Evolutionary conservation across 2,888 invertebrate genomes (phyloP).

Genomic region (Hanleya hanleyi): DNA sequence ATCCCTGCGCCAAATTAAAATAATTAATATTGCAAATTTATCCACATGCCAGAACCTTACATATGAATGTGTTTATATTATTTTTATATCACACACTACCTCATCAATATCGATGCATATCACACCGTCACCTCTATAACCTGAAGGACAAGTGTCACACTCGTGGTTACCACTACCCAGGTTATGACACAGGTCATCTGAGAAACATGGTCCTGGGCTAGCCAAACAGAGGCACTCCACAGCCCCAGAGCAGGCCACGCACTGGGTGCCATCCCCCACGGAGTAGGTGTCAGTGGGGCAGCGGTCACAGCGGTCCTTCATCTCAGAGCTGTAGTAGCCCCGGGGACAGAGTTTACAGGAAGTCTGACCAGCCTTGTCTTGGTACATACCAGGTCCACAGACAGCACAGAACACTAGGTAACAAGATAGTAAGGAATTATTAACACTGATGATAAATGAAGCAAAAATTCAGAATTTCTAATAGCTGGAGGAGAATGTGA

Average conservation of each 20-base stretch:
- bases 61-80: too few species aligned
- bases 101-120: conserved; percentile 52
- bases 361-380: conserved; percentile 45
- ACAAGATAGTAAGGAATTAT: too few species aligned
- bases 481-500: too few species aligned
- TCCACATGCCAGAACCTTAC: too few species aligned
- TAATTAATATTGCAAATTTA: too few species aligned
- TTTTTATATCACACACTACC: not conserved
- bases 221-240: conserved; percentile 53
- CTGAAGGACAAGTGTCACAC: conserved; percentile 53
- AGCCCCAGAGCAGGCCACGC: conserved; percentile 40
- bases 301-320: conserved; percentile 51
- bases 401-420: conserved; percentile 51
- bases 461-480: too few species aligned
- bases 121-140: conserved; percentile 55
- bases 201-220: conserved; percentile 42
- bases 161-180: conserved; percentile 35
- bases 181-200: conserved; percentile 46
- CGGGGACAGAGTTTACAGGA: conserved; percentile 47
- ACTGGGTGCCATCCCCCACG: conserved; percentile 40
- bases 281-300: conserved; percentile 51
- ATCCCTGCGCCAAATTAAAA: too few species aligned
- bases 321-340: conserved; percentile 50
- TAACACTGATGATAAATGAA: too few species aligned
- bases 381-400: conserved; percentile 55